phyloP scores from a whole-genome alignment of 2,888 invertebrate genomes.

The Dynastes maya region DNA sequence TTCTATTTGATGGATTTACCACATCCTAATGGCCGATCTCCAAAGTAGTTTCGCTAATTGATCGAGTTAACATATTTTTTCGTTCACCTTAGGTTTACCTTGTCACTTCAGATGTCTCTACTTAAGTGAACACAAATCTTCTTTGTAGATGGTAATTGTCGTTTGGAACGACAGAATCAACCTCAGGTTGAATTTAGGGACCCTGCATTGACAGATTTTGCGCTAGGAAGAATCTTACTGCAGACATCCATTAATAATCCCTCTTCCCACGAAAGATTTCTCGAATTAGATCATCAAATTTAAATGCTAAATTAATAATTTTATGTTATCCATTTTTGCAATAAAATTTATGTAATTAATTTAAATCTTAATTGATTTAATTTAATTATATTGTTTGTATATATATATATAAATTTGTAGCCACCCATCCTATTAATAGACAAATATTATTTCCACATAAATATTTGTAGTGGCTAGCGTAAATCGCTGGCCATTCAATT shows the following conservation, averaged over 20 bases:
- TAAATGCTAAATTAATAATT: too few relatives aligned
- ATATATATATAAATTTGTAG: too few relatives aligned
- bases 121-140: slow-evolving; percentile 66
- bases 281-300: too few relatives aligned
- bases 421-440: too few relatives aligned
- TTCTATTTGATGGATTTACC: neutral
- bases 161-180: slow-evolving; percentile 62
- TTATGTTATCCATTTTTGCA: too few relatives aligned
- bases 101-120: slow-evolving; percentile 61
- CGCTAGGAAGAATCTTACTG: slow-evolving; percentile 28
- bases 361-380: neutral
- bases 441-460: too few relatives aligned
- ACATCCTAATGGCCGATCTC: neutral
- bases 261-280: too few relatives aligned
- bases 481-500: slow-evolving; percentile 46
- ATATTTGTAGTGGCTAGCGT: slow-evolving; percentile 30
- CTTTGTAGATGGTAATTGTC: slow-evolving; percentile 66
- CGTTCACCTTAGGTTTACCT: slow-evolving; percentile 54
- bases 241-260: too few relatives aligned
- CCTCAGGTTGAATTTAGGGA: slow-evolving; percentile 60
- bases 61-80: slow-evolving; percentile 52
- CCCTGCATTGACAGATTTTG: slow-evolving; percentile 53
- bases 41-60: slow-evolving; percentile 41
- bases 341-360: neutral
- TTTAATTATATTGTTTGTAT: neutral